A percentile compares a stretch with the other conserved stretches of the same genome.
phyloP scores from a whole-genome alignment of 2,888 invertebrate genomes.

The Heliconius aoede region DNA sequence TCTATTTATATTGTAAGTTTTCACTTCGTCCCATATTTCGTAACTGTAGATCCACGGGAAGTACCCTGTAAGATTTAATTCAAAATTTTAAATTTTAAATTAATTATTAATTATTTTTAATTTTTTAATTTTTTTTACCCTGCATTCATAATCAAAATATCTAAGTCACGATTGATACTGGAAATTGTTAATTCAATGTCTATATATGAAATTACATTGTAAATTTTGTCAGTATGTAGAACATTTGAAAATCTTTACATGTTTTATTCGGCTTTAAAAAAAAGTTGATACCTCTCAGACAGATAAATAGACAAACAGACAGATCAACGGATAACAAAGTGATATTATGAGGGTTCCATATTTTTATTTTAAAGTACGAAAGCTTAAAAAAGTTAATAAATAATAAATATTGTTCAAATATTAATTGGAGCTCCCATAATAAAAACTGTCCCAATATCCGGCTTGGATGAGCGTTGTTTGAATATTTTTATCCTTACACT shows the following conservation, averaged over 20 bases:
- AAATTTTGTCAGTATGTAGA: not conserved
- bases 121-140: too few relatives aligned
- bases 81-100: too few relatives aligned
- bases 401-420: not conserved
- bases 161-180: not conserved
- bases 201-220: not conserved
- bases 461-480: conserved; percentile 12
- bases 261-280: not conserved
- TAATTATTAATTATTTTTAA: too few relatives aligned
- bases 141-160: conserved; percentile 13
- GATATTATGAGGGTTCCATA: too few relatives aligned
- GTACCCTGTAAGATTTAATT: too few relatives aligned
- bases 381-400: not conserved
- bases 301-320: too few relatives aligned
- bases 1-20: too few relatives aligned
- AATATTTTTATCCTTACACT: conserved; percentile 11
- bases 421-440: not conserved
- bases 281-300: too few relatives aligned
- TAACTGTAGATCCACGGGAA: too few relatives aligned
- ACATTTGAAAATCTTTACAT: too few relatives aligned
- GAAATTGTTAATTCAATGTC: not conserved
- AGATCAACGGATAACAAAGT: too few relatives aligned
- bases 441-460: conserved; percentile 19
- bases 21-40: too few relatives aligned
- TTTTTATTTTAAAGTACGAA: not conserved